phyloP scores from a whole-genome alignment of 2,888 invertebrate species.

The Netelia virgata region DNA sequence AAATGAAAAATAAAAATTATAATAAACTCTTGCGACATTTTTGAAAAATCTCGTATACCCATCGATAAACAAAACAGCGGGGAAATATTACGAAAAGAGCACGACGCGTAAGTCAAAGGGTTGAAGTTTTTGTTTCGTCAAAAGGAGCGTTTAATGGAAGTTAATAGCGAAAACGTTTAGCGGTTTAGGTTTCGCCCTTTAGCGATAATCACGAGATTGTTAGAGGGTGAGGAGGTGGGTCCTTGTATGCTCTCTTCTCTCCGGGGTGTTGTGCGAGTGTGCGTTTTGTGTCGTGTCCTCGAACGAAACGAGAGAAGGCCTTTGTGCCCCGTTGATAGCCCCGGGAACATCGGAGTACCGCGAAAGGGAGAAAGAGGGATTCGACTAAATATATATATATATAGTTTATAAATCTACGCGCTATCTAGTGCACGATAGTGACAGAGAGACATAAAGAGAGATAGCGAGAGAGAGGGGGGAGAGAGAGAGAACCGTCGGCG shows the following conservation, averaged over 20 bases:
- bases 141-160: constrained; percentile 83
- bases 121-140: constrained; percentile 75
- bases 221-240: constrained; percentile 69
- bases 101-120: constrained; percentile 37
- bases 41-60: background rate
- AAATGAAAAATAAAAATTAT: no score
- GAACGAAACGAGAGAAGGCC: constrained; percentile 70
- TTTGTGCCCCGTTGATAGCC: constrained; percentile 69
- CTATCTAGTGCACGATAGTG: constrained; percentile 39
- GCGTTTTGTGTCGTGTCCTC: constrained; percentile 67
- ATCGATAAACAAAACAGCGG: constrained; percentile 2
- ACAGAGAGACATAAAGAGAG: background rate
- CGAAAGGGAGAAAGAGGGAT: constrained; percentile 15
- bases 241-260: constrained; percentile 45
- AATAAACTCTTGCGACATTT: no score
- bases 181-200: constrained; percentile 81
- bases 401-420: constrained; percentile 27
- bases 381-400: constrained; percentile 2
- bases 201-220: constrained; percentile 79
- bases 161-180: constrained; percentile 84
- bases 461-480: constrained; percentile 14
- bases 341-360: constrained; percentile 57
- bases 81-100: background rate
- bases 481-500: constrained; percentile 60
- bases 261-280: constrained; percentile 43